Base-by-base conservation (phyloP, 1,140 invertebrate species). In the Spodoptera litura region DNA sequence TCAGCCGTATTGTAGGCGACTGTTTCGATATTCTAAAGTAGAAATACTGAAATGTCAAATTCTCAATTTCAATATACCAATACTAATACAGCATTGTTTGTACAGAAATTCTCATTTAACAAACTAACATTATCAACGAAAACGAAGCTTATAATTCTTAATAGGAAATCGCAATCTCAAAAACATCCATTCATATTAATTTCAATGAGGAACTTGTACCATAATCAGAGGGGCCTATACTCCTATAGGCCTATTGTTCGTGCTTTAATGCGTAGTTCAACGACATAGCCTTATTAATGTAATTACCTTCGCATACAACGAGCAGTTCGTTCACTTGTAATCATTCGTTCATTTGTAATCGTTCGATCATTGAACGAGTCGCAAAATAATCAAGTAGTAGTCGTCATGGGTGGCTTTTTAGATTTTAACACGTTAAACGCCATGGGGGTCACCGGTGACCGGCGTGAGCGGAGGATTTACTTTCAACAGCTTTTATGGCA, bases 201-300 rank as follows among this genome's bases (percentile, higher is more conserved):
- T 66, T 66, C 38, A 20, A 66, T 66, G 38, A 15, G 3, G 15
- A 38, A 49, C 38, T 25, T 66, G 49, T 15, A 49, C n/a, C n/a
- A 15, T 71, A 56, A 71, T 71, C 68, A 71, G 4, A 38, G 13
- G 35, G 15, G 49, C 62, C 10, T 13, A 38, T 58, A 38, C 27
- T 38, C 70, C 35, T 51, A 51, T 27, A 55, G 12, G 25, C 2
- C 53, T 13, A 75, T 75, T 58, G 72, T 71, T 56, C 38, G 68
- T 4, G n/a, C 9, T 53, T 71, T 53, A 71, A 71, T 56, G 35
- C 66, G 25, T 31, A 49, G 78, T 75, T 80, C 78, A 71, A 59
- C 61, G 78, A 80, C 78, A 75, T 62, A 53, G 49, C 72, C 75
- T 75, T 80, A 76, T 80, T 75, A 75, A 66, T 6, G 78, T 75